Evolutionary conservation across 2,888 invertebrate species (phyloP), one percentile per base, ranked within the genome.

Genomic region (Caradrina clavipalpis): DNA sequence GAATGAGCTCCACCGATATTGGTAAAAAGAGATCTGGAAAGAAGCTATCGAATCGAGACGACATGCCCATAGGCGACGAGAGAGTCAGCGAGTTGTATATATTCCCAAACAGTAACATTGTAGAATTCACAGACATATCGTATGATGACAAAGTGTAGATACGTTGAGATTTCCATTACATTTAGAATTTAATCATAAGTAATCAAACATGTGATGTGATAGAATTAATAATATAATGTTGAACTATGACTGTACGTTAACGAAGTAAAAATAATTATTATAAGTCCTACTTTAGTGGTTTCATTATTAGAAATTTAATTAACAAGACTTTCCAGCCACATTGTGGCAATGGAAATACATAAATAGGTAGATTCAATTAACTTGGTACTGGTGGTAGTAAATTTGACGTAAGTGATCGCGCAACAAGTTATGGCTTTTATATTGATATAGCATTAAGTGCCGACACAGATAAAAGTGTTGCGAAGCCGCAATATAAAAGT

Each of bases 81-180:
- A 89, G 94, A 84, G 93, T 95, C 61, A 92, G 94, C 72, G 95
- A 96, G 76, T 78, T 96, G 69, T 96, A 96, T 68, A 95, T 96
- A 77, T 96, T 96, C 79, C 96, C 95, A 47, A 95, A 95, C 72
- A 95, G 95, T 80, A 93, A 92, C 73, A 92, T 95, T 54, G 95
- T 96, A 49, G 95, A 96, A 83, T 95, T 95, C 73, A 95, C 94
- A 78, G 94, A 95, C 88, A 88, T 93, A 83, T 85, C 92, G 62
- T 92, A 92, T 79, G 95, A 95, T 80, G 94, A 95, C 83, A 95
- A 93, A 90, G 94, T 96, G 85, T 95, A 90, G 91, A 90, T 88
- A 85, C 49, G 69, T 73, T 78, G 47, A 69, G 65, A 70, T 78
- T 75, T 76, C 66, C 72, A 79, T 83, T 85, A 83, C 70, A 84